Percentiles rank a stretch among this genome's conserved stretches.
These are phyloP conservation scores for Pentalonia nigronervosa DNA, from an alignment of 1,140 invertebrate genomes.

Conservation along the genomic window DNA sequence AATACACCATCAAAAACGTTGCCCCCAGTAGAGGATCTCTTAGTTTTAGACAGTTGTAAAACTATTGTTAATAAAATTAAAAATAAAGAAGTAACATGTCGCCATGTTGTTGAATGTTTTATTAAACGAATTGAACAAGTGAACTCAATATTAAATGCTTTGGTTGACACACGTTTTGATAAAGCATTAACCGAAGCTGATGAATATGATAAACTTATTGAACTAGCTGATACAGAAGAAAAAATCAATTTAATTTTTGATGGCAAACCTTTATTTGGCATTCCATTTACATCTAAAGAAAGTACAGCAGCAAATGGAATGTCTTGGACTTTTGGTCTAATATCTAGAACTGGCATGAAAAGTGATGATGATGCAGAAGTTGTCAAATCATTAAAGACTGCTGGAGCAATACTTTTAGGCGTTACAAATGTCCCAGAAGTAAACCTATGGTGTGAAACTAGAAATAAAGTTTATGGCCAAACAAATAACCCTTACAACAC, in stretches of 20 bases:
- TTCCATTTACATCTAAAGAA: constrained; percentile 85
- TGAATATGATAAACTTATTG: constrained; percentile 74
- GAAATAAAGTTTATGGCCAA: constrained; percentile 90
- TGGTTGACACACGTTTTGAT: constrained; percentile 80
- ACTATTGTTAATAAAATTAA: constrained; percentile 73
- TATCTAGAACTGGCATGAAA: constrained; percentile 67
- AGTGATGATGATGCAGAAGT: constrained; percentile 79
- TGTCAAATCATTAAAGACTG: constrained; percentile 75
- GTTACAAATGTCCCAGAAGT: constrained; percentile 94
- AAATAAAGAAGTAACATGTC: constrained; percentile 66
- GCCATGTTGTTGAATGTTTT: constrained; percentile 76
- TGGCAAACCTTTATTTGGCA: constrained; percentile 75
- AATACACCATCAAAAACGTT: constrained; percentile 65
- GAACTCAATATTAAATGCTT: constrained; percentile 80
- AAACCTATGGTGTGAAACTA: constrained; percentile 84
- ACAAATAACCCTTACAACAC: constrained; percentile 93
- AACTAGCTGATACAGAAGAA: constrained; percentile 68
- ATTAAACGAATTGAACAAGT: constrained; percentile 82
- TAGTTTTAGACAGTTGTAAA: constrained; percentile 73
- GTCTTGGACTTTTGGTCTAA: constrained; percentile 73
- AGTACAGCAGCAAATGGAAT: constrained; percentile 71
- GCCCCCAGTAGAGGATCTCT: constrained; percentile 68
- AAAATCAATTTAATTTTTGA: constrained; percentile 62
- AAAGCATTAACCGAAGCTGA: constrained; percentile 80
- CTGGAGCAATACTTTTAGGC: constrained; percentile 88